These are phyloP conservation scores for Gymnothorax reevesii DNA, from an alignment of 2,797 vertebrate genomes.

Conservation along the genomic window DNA sequence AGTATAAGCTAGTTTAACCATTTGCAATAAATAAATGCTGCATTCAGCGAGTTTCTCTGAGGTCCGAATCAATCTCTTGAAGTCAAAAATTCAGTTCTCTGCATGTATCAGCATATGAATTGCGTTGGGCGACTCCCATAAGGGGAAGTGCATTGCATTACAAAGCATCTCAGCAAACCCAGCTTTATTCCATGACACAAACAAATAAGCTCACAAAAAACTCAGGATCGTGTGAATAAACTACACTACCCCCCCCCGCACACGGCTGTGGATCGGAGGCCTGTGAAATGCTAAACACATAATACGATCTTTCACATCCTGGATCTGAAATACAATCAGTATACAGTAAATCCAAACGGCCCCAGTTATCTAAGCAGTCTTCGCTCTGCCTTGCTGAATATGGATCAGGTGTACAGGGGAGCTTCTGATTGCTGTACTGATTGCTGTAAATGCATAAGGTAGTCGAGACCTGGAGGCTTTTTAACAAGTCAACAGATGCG, in stretches of 20 bases:
- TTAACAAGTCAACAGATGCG: slow-evolving; percentile 61
- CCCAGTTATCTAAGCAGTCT: slow-evolving; percentile 58
- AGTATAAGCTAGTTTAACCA: neutral
- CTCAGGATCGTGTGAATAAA: slow-evolving; percentile 39
- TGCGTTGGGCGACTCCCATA: neutral
- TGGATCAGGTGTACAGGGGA: slow-evolving; percentile 53
- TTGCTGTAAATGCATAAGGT: slow-evolving; percentile 65
- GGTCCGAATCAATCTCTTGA: neutral
- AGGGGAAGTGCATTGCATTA: neutral
- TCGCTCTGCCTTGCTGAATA: slow-evolving; percentile 65
- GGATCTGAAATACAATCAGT: slow-evolving; percentile 65
- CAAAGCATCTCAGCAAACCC: neutral
- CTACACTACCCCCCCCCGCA: neutral
- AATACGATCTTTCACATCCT: slow-evolving; percentile 57
- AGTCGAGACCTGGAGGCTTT: slow-evolving; percentile 67
- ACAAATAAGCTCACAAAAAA: slow-evolving; percentile 57
- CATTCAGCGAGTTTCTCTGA: neutral
- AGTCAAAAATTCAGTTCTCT: neutral
- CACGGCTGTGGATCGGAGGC: neutral
- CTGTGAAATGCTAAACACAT: slow-evolving; percentile 42
- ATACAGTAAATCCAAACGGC: slow-evolving; percentile 60
- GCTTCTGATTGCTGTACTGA: slow-evolving; percentile 57
- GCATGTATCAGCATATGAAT: neutral
- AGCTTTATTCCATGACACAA: slow-evolving; percentile 6
- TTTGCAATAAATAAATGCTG: neutral